Percentiles rank a stretch among this genome's conserved stretches.
These are phyloP conservation scores for Amphilophus citrinellus DNA, from an alignment of 2,113 vertebrate genomes.

Conservation along the genomic window DNA sequence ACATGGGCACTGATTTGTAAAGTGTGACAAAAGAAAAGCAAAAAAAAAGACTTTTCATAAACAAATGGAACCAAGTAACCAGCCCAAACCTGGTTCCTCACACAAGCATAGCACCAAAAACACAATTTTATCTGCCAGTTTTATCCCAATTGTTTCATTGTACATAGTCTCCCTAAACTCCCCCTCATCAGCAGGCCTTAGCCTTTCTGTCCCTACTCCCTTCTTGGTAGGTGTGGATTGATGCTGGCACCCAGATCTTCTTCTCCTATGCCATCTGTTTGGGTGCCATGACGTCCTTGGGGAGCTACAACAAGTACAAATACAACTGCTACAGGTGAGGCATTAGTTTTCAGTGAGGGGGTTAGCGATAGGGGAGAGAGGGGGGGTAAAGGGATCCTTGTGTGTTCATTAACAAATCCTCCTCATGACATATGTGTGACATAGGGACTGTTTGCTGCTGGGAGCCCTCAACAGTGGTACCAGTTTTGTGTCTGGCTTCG, in stretches of 20 bases:
- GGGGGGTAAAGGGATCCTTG: conserved; percentile 79
- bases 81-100: background rate
- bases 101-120: background rate
- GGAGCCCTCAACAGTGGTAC: conserved; percentile 99
- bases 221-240: conserved; percentile 92
- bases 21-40: background rate
- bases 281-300: conserved; percentile 99
- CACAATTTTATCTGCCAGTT: background rate
- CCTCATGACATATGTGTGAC: conserved; percentile 98
- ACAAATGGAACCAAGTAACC: background rate
- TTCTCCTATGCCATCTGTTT: conserved; percentile 99
- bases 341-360: conserved; percentile 69
- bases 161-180: background rate
- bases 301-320: conserved; percentile 99
- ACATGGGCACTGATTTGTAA: background rate
- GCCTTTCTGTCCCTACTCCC: conserved; percentile 57
- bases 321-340: conserved; percentile 99
- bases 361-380: conserved; percentile 43
- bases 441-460: conserved; percentile 99
- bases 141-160: background rate
- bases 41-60: background rate
- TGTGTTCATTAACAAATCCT: conserved; percentile 94
- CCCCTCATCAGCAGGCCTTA: conserved; percentile 59
- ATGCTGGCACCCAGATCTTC: conserved; percentile 99
- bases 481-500: conserved; percentile 99